phyloP scores from a whole-genome alignment of 2,797 vertebrate species.

The Vireo griseus region DNA sequence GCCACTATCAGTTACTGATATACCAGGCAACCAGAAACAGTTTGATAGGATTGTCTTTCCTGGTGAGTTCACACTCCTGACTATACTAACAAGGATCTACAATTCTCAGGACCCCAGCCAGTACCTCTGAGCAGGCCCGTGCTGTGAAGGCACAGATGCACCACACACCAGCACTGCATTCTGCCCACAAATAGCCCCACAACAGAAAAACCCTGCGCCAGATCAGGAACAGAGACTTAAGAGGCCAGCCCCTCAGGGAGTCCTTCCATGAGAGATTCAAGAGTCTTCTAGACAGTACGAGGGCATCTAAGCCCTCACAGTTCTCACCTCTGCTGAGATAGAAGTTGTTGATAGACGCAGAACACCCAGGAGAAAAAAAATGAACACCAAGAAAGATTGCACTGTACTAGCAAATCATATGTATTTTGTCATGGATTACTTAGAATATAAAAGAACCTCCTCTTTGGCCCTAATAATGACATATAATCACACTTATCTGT shows the following conservation, averaged over 20 bases:
- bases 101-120: not conserved
- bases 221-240: not conserved
- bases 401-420: not conserved
- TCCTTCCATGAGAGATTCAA: not conserved
- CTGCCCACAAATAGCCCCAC: not conserved
- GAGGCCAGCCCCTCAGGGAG: not conserved
- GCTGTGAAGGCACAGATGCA: not conserved
- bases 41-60: not conserved
- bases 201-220: not conserved
- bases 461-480: not conserved
- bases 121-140: rapidly evolving
- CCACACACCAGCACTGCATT: not conserved
- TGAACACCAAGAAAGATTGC: not conserved
- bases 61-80: rapidly evolving
- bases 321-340: not conserved
- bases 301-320: not conserved
- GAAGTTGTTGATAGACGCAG: not conserved
- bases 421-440: not conserved
- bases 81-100: rapidly evolving
- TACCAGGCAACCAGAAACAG: rapidly evolving
- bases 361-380: not conserved
- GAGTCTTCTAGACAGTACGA: rapidly evolving
- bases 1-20: not conserved
- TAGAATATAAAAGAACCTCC: not conserved
- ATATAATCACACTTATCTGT: not conserved